Conservation (phyloP, 2,113 vertebrate genomes). For the Puma concolor region DNA sequence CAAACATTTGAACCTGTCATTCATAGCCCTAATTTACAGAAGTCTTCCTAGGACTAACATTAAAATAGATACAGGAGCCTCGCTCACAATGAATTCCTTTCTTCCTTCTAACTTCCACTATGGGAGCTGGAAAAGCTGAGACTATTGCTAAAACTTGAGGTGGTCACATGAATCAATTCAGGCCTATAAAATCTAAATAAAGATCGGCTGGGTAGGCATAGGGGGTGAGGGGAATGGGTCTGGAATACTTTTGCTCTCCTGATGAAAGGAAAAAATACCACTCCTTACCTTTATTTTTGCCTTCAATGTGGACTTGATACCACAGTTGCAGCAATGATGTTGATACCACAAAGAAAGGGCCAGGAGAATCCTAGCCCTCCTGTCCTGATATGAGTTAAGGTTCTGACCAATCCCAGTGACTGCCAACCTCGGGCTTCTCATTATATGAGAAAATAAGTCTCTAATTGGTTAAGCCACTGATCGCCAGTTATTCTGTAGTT, state of each 20-base stretch:
- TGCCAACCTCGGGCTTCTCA: not conserved
- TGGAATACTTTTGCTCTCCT: not conserved
- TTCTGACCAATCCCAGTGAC: not conserved
- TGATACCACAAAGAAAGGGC: not conserved
- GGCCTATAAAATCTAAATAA: not conserved
- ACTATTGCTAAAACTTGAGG: not conserved
- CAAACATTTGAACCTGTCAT: not conserved
- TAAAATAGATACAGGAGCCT: not conserved
- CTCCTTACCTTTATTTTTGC: not conserved
- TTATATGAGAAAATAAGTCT: not conserved
- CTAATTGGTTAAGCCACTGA: not conserved
- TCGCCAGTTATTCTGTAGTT: not conserved
- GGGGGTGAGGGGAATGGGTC: not conserved
- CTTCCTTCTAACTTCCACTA: not conserved
- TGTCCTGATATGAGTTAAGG: not conserved
- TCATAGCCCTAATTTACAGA: not conserved
- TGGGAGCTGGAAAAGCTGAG: not conserved
- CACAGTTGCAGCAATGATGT: not conserved
- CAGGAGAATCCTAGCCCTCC: not conserved
- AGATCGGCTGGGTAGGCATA: not conserved
- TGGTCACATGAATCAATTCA: not conserved
- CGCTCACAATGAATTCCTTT: not conserved
- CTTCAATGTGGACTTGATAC: not conserved
- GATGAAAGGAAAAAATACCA: not conserved
- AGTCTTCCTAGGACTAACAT: not conserved